phyloP scores from a whole-genome alignment of 2,888 invertebrate species.

The Tetragonisca angustula region DNA sequence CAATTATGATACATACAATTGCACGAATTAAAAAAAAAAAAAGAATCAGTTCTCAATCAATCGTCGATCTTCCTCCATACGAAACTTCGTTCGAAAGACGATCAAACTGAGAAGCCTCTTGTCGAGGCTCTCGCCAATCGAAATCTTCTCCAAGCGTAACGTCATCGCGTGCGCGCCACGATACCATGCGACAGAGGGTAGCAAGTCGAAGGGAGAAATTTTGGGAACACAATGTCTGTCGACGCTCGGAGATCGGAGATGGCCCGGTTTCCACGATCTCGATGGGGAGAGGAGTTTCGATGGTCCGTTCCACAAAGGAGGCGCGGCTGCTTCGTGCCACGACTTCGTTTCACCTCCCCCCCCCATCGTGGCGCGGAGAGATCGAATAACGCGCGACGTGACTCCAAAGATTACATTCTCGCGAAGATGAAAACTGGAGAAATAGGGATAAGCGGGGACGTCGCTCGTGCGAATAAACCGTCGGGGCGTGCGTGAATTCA shows the following conservation, averaged over 20 bases:
- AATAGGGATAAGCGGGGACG: conserved; percentile 68
- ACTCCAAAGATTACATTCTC: conserved; percentile 70
- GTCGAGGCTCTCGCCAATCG: neutral
- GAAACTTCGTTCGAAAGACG: neutral
- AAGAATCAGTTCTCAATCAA: neutral
- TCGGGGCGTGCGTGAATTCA: conserved; percentile 65
- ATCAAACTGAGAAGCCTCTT: neutral
- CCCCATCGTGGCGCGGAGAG: conserved; percentile 22
- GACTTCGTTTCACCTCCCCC: conserved; percentile 55
- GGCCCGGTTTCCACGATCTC: conserved; percentile 55
- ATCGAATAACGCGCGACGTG: conserved; percentile 71
- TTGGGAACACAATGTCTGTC: conserved; percentile 46
- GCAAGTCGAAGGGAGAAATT: conserved; percentile 19
- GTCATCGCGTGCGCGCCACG: conserved; percentile 8
- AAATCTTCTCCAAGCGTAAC: neutral
- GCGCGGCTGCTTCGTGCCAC: conserved; percentile 50
- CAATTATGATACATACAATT: no score
- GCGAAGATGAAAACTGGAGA: conserved; percentile 70
- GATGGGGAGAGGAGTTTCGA: conserved; percentile 35
- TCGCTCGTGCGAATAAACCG: conserved; percentile 70
- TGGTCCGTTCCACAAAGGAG: conserved; percentile 65
- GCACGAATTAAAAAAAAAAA: no score
- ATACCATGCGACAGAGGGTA: conserved; percentile 13
- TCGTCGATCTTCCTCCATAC: neutral
- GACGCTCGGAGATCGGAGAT: conserved; percentile 35